Evolutionary conservation across 2,797 vertebrate species (phyloP).

Genomic region (Lepidocolaptes lacrymiger): DNA sequence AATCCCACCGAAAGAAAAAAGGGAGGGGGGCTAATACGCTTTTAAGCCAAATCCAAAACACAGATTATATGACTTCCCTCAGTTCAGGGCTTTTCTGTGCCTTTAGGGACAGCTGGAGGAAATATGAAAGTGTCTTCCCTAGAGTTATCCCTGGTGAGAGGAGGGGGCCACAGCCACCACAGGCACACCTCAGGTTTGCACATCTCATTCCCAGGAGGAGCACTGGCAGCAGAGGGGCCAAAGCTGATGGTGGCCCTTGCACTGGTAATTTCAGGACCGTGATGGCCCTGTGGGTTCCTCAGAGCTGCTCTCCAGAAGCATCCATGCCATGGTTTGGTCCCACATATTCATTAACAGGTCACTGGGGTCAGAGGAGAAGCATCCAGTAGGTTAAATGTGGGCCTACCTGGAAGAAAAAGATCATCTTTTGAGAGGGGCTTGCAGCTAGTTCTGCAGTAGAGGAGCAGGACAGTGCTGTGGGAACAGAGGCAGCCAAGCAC

Average conservation of each 20-base stretch:
- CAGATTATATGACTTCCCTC: constrained; percentile 45
- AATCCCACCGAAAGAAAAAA: constrained; percentile 19
- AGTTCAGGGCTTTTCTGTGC: constrained; percentile 1
- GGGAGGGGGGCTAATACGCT: neutral
- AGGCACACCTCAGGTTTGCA: neutral
- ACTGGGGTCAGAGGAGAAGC: neutral
- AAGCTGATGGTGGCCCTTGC: neutral
- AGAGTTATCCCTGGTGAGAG: neutral
- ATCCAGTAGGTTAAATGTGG: neutral
- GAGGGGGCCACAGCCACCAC: neutral
- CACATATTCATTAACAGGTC: fast-evolving
- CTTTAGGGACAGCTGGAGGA: neutral
- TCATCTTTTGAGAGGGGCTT: neutral
- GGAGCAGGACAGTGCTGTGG: neutral
- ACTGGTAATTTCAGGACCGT: neutral
- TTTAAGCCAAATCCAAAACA: constrained; percentile 39
- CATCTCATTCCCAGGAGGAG: neutral
- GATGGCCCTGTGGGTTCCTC: fast-evolving
- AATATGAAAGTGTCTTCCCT: constrained; percentile 16
- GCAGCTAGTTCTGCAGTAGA: neutral
- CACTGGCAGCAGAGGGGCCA: fast-evolving
- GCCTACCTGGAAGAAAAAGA: neutral
- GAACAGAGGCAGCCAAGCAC: neutral
- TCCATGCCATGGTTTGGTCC: neutral
- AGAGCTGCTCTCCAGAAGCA: neutral